Evolutionary conservation across 2,888 invertebrate genomes (phyloP), one percentile per base, ranked within the genome.

Genomic region (Hypolimnas misippus): DNA sequence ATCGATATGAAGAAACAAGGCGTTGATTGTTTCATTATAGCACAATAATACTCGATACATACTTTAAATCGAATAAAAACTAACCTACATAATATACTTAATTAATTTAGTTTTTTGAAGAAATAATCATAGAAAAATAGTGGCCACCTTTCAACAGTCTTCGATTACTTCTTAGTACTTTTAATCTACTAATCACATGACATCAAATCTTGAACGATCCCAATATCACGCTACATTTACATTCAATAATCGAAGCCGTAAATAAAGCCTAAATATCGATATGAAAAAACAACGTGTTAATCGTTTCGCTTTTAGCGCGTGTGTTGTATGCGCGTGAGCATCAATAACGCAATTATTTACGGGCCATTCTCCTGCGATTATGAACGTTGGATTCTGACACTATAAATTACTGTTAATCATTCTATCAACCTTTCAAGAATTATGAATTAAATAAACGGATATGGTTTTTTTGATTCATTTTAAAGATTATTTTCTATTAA

Each of bases 371-470:
- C 71, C 73, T 50, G 66, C 69, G 60, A 50, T 62, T 69, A 71
- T 68, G 69, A 70, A 63, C 70, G 40, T 66, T 73, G 72, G 71
- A 70, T 70, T 70, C 69, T 72, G 68, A 68, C 73, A 73, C 67
- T 69, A 70, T 76, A 75, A 75, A 76, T 78, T 74, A 70, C 75
- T 73, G 75, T 82, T 81, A 80, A 83, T 84, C 77, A 84, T 83
- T 66, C 51, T 58, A 64, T 68, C 61, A 63, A 56, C 17, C 25
- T 49, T 29, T 7, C n/a, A n/a, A 35, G 40, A 57, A 35, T 16
- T n/a, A n/a, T 21, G 31, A n/a, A n/a, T n/a, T n/a, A 63, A 14
- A 52, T 10, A 31, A 8, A 1, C 49, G 62, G 68, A 70, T 63
- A 21, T 54, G 68, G 63, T 52, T 65, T 8, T n/a, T 21, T 21